Conservation (phyloP, 1,140 invertebrate species). For the Sarcophaga bullata region DNA sequence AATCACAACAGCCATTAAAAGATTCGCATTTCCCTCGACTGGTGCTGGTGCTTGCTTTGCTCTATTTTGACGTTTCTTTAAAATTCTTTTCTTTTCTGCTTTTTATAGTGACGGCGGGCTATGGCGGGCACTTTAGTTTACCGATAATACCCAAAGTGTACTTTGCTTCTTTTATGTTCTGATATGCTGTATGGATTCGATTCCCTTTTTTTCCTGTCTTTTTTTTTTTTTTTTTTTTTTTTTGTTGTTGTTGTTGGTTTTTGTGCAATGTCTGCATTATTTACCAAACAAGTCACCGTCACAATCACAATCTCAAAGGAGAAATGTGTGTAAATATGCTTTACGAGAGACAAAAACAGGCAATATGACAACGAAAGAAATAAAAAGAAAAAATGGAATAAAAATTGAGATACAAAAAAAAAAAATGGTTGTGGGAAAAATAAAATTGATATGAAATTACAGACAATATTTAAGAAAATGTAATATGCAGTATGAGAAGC, state of each 20-base stretch:
- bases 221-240: neutral
- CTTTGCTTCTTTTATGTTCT: too few relatives aligned
- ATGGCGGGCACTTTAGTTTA: too few relatives aligned
- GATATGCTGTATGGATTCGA: neutral
- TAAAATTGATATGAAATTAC: too few relatives aligned
- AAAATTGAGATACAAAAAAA: too few relatives aligned
- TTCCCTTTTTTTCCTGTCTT: neutral
- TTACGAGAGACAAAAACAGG: neutral
- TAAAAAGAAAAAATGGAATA: too few relatives aligned
- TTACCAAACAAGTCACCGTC: slow-evolving; percentile 30
- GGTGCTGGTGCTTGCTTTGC: neutral
- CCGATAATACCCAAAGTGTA: neutral
- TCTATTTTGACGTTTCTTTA: neutral
- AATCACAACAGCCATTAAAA: slow-evolving; percentile 19
- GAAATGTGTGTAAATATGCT: slow-evolving; percentile 12
- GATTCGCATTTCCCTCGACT: neutral
- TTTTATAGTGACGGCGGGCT: too few relatives aligned
- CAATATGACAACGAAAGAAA: too few relatives aligned
- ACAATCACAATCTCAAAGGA: slow-evolving; percentile 17
- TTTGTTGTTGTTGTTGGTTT: neutral
- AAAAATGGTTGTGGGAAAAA: too few relatives aligned
- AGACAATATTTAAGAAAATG: too few relatives aligned
- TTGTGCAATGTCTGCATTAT: slow-evolving; percentile 40
- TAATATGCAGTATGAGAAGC: too few relatives aligned
- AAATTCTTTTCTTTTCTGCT: too few relatives aligned